phyloP scores from a whole-genome alignment of 2,888 invertebrate genomes.

The Agrypnus murinus region DNA sequence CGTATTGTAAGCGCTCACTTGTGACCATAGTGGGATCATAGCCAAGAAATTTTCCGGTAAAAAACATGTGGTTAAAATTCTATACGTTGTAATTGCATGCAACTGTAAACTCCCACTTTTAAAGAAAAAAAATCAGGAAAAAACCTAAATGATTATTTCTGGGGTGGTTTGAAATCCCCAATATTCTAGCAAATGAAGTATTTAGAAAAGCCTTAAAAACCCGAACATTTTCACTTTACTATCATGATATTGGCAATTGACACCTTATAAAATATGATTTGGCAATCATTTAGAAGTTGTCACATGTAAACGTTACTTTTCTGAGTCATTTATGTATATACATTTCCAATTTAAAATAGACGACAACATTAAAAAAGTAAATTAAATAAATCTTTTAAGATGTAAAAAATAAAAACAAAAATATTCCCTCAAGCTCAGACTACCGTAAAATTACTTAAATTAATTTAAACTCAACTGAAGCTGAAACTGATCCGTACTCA shows the following conservation, averaged over 20 bases:
- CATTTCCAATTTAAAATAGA: constrained; percentile 5
- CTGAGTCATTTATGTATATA: constrained; percentile 18
- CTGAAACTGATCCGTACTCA: not conserved
- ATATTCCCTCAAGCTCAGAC: not conserved
- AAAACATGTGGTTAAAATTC: constrained; percentile 10
- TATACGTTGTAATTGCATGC: constrained; percentile 14
- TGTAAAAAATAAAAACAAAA: not conserved
- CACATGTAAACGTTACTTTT: not conserved
- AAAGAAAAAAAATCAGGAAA: constrained; percentile 15
- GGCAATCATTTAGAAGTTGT: constrained; percentile 9
- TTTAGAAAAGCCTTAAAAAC: not conserved
- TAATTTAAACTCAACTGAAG: constrained; percentile 2
- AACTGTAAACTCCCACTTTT: constrained; percentile 8
- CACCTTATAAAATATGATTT: constrained; percentile 2
- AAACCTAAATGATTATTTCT: not conserved
- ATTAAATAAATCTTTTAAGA: not conserved
- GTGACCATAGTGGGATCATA: constrained; percentile 14
- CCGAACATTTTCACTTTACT: no score
- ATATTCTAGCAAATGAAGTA: not conserved
- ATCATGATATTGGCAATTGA: constrained; percentile 16
- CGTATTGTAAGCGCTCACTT: constrained; percentile 9
- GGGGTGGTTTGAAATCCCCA: no score
- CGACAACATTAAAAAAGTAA: not conserved
- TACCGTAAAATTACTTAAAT: constrained; percentile 11
- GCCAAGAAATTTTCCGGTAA: constrained; percentile 23